Evolutionary conservation across 2,888 invertebrate species (phyloP), one percentile per base, ranked within the genome.

Genomic region (Luperina nickerlii): DNA sequence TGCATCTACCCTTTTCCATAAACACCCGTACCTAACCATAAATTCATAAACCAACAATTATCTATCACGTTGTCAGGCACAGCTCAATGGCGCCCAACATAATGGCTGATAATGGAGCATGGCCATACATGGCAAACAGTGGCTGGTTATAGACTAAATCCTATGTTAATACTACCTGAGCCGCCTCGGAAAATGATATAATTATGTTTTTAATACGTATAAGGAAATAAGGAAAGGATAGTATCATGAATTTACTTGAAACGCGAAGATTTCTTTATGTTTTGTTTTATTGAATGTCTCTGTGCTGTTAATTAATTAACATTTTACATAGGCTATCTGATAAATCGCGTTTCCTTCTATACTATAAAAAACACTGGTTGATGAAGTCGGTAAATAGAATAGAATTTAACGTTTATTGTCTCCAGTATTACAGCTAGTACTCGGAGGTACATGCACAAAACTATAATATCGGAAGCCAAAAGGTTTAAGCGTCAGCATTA

Each of bases 121-220:
- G n/a, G 42, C 88, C 88, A 68, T 89, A 89, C 54, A 13, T 51
- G 76, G 88, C 18, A 24, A 38, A 86, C 82, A 73, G 71, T 76
- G 71, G 76, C 81, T n/a, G 65, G 77, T 69, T 81, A 78, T 80
- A 66, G 87, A 86, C 90, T 81, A 80, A 88, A 89, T 11, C 60
- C 75, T 88, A 88, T 88, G 90, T 54, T 88, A 88, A 88, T 88
- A 60, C 13, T 18, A 32, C n/a, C 67, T 32, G 42, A 74, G 62
- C 54, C 60, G 57, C 51, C 75, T 69, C 74, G 75, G 76, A 79
- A 78, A 78, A 87, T 78, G 32, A 84, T 82, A 82, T 67, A 79
- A 87, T 87, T 88, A 88, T 78, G 74, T 73, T 82, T 86, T 80
- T 83, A 80, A 62, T 80, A 70, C 88, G n/a, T 76, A 75, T 70